These are phyloP conservation scores for Daphoenositta chrysoptera DNA, from an alignment of 2,113 vertebrate species.

Conservation along the genomic window DNA sequence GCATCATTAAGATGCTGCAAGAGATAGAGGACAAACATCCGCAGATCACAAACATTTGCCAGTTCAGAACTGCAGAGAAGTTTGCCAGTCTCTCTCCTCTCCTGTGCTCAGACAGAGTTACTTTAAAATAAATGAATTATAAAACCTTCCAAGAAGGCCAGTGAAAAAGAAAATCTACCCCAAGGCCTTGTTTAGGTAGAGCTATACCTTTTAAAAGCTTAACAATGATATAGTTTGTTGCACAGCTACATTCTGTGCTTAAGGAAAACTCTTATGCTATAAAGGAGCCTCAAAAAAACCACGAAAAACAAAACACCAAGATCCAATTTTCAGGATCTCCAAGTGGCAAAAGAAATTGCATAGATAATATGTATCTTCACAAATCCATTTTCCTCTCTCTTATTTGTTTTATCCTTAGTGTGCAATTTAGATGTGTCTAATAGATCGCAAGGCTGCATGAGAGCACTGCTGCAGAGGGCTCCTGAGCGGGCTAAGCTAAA, in stretches of 20 bases:
- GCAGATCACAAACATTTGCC: slow-evolving; percentile 37
- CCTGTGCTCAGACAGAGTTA: not conserved
- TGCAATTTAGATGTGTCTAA: not conserved
- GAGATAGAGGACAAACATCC: slow-evolving; percentile 2
- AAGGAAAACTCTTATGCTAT: not conserved
- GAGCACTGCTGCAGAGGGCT: not conserved
- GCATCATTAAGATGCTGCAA: slow-evolving; percentile 12
- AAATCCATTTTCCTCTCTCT: not conserved
- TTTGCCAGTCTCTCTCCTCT: slow-evolving; percentile 1
- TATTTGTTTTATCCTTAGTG: not conserved
- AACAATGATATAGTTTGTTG: not conserved
- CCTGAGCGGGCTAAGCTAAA: not conserved
- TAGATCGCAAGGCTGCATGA: not conserved
- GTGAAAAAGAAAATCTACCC: not conserved
- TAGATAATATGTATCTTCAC: not conserved
- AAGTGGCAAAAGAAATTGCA: not conserved
- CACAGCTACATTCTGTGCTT: not conserved
- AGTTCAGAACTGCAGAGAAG: not conserved
- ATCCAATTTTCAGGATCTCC: not conserved
- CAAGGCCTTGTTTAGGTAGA: not conserved
- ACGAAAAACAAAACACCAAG: not conserved
- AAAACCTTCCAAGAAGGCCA: not conserved
- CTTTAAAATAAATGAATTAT: slow-evolving; percentile 26
- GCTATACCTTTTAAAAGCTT: not conserved
- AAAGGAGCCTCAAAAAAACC: not conserved